phyloP scores from a whole-genome alignment of 2,113 vertebrate genomes.

The Sarotherodon lohbergeri region DNA sequence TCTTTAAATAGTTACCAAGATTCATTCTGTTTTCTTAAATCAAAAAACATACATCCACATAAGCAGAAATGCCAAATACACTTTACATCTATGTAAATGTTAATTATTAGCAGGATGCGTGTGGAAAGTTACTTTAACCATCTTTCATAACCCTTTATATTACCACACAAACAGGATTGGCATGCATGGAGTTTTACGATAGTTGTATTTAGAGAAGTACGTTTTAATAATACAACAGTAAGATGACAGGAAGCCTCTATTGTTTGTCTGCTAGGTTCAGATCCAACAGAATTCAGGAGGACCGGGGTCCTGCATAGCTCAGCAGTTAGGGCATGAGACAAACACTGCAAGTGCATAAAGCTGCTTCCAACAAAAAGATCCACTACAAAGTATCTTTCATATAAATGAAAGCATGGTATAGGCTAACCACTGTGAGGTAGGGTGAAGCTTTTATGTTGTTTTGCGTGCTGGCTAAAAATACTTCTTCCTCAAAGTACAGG shows the following conservation, averaged over 20 bases:
- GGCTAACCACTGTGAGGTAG: background rate
- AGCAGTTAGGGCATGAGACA: background rate
- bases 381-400: background rate
- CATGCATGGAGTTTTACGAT: background rate
- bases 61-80: background rate
- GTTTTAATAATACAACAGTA: background rate
- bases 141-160: background rate
- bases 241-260: background rate
- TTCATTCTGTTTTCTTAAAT: background rate
- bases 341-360: background rate
- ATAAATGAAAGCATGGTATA: background rate
- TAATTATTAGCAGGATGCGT: background rate
- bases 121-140: background rate
- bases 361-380: background rate
- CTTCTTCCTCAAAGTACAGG: slow-evolving; percentile 85
- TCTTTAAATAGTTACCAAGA: background rate
- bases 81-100: background rate
- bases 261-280: background rate
- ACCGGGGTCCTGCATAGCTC: background rate
- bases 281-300: background rate
- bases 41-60: background rate
- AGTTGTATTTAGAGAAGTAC: background rate
- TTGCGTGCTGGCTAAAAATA: background rate
- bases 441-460: background rate
- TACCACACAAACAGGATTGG: background rate